Percentiles rank a stretch among this genome's conserved stretches.
Conservation (phyloP, 2,888 invertebrate species). For the Pediacus dermestoides region DNA sequence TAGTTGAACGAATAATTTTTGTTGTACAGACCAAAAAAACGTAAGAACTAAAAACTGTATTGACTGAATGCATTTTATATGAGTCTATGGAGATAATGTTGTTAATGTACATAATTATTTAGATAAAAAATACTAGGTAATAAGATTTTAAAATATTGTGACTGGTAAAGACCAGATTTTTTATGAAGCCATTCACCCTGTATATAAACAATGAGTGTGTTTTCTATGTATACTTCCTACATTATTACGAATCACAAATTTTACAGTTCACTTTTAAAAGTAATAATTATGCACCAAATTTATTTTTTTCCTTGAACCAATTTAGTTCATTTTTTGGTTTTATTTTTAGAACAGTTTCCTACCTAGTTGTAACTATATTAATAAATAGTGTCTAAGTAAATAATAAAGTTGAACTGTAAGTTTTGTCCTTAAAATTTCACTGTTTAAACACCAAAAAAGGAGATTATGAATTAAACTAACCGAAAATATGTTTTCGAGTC, state of each 20-base stretch:
- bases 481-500: slow-evolving; percentile 28
- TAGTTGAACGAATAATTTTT: slow-evolving; percentile 14
- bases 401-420: slow-evolving; percentile 6
- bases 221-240: too few relatives aligned
- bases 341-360: too few relatives aligned
- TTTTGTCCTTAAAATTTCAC: slow-evolving; percentile 21
- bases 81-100: slow-evolving; percentile 33
- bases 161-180: slow-evolving; percentile 42
- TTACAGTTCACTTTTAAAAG: slow-evolving; percentile 8
- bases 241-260: too few relatives aligned
- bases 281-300: too few relatives aligned
- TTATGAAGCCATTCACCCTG: slow-evolving; percentile 36
- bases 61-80: slow-evolving; percentile 40
- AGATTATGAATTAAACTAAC: too few relatives aligned
- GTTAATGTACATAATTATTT: slow-evolving; percentile 41
- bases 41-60: slow-evolving; percentile 23
- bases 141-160: slow-evolving; percentile 34
- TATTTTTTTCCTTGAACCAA: neutral
- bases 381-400: too few relatives aligned
- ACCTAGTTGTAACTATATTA: too few relatives aligned
- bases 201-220: slow-evolving; percentile 31
- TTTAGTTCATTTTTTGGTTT: slow-evolving; percentile 2
- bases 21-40: slow-evolving; percentile 17
- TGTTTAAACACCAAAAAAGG: slow-evolving; percentile 33
- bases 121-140: slow-evolving; percentile 28